These are phyloP conservation scores for Antedon mediterranea DNA, from an alignment of 53 echinoderm and acorn worm species.

Conservation along the genomic window DNA sequence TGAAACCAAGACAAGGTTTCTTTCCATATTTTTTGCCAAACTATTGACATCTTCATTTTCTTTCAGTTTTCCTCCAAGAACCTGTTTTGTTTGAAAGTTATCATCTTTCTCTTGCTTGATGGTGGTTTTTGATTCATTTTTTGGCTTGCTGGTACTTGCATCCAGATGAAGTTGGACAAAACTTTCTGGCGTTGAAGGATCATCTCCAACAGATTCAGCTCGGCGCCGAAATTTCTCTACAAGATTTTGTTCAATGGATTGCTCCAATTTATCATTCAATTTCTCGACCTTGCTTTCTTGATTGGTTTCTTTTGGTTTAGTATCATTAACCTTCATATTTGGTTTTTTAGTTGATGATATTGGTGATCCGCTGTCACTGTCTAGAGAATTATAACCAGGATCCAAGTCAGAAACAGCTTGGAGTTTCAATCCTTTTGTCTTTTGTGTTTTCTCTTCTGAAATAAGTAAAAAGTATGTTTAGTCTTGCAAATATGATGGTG, in stretches of 20 bases:
- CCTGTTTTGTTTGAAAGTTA: too few species aligned
- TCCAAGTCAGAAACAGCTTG: not conserved
- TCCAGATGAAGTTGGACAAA: not conserved
- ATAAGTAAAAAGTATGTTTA: not conserved
- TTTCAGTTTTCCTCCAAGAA: too few species aligned
- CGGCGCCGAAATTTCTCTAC: not conserved
- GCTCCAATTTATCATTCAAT: not conserved
- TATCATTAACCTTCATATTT: not conserved
- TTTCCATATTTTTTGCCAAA: not conserved
- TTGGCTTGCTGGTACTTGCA: too few species aligned
- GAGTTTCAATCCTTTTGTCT: not conserved
- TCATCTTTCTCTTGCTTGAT: too few species aligned
- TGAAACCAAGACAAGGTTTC: not conserved
- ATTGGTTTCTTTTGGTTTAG: too few species aligned
- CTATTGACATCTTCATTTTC: not conserved
- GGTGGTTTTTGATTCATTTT: too few species aligned
- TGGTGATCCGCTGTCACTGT: not conserved
- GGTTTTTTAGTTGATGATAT: not conserved
- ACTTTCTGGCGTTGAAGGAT: not conserved
- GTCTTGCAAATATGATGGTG: too few species aligned
- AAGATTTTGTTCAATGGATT: not conserved
- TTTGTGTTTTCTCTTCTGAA: not conserved
- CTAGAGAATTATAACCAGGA: not conserved
- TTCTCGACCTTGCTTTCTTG: too few species aligned
- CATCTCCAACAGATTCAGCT: not conserved